Percentiles rank a stretch among this genome's conserved stretches.
Conservation (phyloP, 1,140 invertebrate species). For the Cepaea nemoralis region DNA sequence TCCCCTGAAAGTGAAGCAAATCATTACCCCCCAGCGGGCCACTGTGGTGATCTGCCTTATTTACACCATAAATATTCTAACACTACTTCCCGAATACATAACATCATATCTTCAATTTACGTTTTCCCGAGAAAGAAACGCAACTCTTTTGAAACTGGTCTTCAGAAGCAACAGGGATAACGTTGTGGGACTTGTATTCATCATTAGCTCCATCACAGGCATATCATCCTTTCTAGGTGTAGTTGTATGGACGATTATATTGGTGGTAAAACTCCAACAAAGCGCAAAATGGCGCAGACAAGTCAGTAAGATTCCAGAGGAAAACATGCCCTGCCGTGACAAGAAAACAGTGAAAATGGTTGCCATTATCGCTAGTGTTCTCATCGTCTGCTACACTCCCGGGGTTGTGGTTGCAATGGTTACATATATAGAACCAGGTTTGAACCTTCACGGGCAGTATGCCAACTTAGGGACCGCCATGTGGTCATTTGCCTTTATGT, state of each 20-base stretch:
- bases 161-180: not conserved
- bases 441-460: not conserved
- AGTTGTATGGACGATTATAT: too few species aligned
- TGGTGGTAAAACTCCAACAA: not conserved
- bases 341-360: not conserved
- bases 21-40: not conserved
- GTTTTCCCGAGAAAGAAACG: not conserved
- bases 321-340: not conserved
- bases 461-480: not conserved
- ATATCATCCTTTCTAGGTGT: not conserved
- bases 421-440: not conserved
- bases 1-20: too few species aligned
- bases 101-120: not conserved
- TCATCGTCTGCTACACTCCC: too few species aligned
- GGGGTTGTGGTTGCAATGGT: not conserved
- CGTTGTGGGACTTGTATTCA: not conserved
- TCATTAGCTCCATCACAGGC: not conserved
- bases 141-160: not conserved
- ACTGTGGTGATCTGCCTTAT: not conserved
- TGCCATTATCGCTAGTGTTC: not conserved
- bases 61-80: not conserved
- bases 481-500: not conserved
- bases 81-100: not conserved
- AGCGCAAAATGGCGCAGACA: not conserved
- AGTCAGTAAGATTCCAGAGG: not conserved